These are phyloP conservation scores for Hemicrepidius hirtus DNA, from an alignment of 2,888 invertebrate genomes.

Conservation along the genomic window DNA sequence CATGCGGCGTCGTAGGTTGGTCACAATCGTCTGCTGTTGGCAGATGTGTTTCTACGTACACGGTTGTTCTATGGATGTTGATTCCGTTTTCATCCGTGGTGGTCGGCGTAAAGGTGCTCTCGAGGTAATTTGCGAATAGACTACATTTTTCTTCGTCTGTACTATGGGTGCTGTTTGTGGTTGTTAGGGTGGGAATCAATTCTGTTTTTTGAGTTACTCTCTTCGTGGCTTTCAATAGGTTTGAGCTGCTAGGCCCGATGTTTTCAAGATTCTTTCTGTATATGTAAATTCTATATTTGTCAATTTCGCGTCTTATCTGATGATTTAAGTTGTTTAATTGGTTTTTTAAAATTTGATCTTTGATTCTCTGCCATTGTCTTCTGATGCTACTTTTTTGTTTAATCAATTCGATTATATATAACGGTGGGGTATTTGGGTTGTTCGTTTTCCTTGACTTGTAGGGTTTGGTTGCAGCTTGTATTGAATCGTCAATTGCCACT, in stretches of 20 bases:
- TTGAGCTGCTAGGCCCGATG: conserved; percentile 16
- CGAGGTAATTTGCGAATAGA: too few species aligned
- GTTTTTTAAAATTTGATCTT: conserved; percentile 1
- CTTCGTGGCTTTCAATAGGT: conserved; percentile 9
- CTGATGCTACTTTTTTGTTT: too few species aligned
- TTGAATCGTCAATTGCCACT: conserved; percentile 12
- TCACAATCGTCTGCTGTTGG: too few species aligned
- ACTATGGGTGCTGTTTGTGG: neutral
- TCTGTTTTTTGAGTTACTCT: neutral
- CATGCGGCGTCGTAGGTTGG: neutral
- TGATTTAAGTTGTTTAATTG: conserved; percentile 17
- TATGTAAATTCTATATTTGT: conserved; percentile 17
- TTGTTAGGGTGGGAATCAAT: neutral
- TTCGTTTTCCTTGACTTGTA: conserved; percentile 13
- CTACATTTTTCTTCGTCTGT: too few species aligned
- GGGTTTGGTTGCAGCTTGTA: conserved; percentile 17
- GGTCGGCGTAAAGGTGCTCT: too few species aligned
- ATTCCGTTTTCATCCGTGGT: too few species aligned
- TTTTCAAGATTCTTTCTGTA: conserved; percentile 19
- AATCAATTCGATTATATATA: conserved; percentile 11
- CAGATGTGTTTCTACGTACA: too few species aligned
- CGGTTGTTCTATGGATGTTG: too few species aligned
- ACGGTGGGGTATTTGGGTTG: conserved; percentile 9
- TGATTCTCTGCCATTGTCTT: conserved; percentile 23
- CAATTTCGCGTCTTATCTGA: conserved; percentile 17